Evolutionary conservation across 2,113 vertebrate species (phyloP).

Genomic region (Anarhynchus alexandrinus): DNA sequence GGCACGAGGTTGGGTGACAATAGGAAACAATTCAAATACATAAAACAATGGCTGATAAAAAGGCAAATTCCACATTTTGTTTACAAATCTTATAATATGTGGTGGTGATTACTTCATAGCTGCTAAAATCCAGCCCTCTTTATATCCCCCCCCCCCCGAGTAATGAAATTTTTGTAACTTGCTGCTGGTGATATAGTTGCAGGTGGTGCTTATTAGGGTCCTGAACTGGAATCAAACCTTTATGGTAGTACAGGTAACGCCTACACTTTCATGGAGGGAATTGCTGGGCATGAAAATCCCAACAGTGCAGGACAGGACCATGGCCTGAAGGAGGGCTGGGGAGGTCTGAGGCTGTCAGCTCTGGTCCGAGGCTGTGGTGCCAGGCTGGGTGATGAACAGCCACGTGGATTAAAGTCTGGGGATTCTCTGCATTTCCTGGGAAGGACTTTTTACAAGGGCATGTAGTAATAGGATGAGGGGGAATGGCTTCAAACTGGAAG

Average conservation of each 20-base stretch:
- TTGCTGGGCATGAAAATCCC: not conserved
- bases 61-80: not conserved
- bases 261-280: not conserved
- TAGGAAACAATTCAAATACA: not conserved
- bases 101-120: not conserved
- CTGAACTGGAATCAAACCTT: not conserved
- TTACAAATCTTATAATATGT: not conserved
- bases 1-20: not conserved
- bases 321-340: not conserved
- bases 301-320: rapidly evolving
- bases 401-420: not conserved
- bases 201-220: not conserved
- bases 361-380: not conserved
- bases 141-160: too few species aligned
- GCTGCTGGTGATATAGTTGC: not conserved
- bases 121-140: not conserved
- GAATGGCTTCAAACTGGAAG: too few species aligned
- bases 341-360: too few species aligned
- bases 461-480: too few species aligned
- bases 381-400: not conserved
- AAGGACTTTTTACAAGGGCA: too few species aligned
- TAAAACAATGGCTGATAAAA: too few species aligned
- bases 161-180: not conserved
- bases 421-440: not conserved
- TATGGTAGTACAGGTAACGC: too few species aligned